These are phyloP conservation scores for Loripinus fragilis DNA, from an alignment of 2,888 invertebrate genomes.

Conservation along the genomic window DNA sequence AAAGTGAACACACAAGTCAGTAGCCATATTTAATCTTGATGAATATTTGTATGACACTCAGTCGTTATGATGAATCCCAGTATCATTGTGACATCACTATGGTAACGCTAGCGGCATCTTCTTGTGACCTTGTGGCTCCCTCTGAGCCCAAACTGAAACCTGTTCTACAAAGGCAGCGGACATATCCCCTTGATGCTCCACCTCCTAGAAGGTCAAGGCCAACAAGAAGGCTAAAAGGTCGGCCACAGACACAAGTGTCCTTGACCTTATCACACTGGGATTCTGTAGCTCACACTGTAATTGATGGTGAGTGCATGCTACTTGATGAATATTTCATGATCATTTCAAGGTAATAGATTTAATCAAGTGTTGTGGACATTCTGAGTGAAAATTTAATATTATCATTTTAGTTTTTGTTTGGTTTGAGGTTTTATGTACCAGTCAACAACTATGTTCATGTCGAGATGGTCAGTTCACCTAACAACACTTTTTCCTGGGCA, in stretches of 20 bases:
- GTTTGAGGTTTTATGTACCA: no score
- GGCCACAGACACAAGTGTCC: conserved; percentile 53
- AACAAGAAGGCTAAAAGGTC: conserved; percentile 38
- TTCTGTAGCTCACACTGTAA: conserved; percentile 62
- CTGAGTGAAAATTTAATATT: no score
- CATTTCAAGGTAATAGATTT: no score
- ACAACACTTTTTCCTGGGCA: no score
- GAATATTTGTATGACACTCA: background rate
- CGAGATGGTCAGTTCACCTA: no score
- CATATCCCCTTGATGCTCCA: conserved; percentile 51
- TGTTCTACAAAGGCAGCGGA: conserved; percentile 41
- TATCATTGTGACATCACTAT: conserved; percentile 10
- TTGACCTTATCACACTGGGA: conserved; percentile 74
- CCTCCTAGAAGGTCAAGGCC: conserved; percentile 47
- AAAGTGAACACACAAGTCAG: background rate
- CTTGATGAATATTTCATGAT: no score
- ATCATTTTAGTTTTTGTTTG: no score
- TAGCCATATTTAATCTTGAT: no score
- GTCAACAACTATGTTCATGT: no score
- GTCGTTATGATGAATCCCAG: background rate
- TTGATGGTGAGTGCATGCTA: conserved; percentile 60
- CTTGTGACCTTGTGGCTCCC: conserved; percentile 42
- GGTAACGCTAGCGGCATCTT: conserved; percentile 3
- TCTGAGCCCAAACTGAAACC: conserved; percentile 13
- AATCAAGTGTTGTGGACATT: no score